Evolutionary conservation across 2,113 vertebrate genomes (phyloP).

Genomic region (Neotragus pygmaeus): DNA sequence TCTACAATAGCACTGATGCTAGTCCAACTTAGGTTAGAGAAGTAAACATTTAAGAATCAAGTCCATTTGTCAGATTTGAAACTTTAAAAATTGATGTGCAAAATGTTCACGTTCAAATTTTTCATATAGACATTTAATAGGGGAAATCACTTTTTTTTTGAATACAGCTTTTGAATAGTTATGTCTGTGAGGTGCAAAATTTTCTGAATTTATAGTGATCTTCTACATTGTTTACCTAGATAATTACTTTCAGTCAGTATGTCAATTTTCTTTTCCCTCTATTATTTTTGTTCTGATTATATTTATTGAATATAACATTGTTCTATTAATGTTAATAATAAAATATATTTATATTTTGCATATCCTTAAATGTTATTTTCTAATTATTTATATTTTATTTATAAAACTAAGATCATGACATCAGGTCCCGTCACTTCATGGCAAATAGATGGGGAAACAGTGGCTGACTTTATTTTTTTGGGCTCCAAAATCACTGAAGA

Average conservation of each 20-base stretch:
- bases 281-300: not conserved
- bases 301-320: not conserved
- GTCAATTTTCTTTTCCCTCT: not conserved
- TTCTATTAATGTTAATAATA: not conserved
- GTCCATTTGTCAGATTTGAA: not conserved
- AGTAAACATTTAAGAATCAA: not conserved
- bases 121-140: not conserved
- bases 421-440: not conserved
- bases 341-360: not conserved
- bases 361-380: not conserved
- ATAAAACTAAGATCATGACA: not conserved
- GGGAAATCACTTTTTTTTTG: not conserved
- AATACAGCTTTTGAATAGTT: not conserved
- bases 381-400: not conserved
- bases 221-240: not conserved
- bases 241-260: not conserved
- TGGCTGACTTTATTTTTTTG: not conserved
- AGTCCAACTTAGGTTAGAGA: not conserved
- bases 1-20: not conserved
- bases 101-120: not conserved
- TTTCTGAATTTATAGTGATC: not conserved
- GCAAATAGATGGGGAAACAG: not conserved
- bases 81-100: not conserved
- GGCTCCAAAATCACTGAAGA: not conserved
- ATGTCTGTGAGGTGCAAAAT: not conserved